phyloP scores from a whole-genome alignment of 2,797 vertebrate species.

The Sebastes steindachneri region DNA sequence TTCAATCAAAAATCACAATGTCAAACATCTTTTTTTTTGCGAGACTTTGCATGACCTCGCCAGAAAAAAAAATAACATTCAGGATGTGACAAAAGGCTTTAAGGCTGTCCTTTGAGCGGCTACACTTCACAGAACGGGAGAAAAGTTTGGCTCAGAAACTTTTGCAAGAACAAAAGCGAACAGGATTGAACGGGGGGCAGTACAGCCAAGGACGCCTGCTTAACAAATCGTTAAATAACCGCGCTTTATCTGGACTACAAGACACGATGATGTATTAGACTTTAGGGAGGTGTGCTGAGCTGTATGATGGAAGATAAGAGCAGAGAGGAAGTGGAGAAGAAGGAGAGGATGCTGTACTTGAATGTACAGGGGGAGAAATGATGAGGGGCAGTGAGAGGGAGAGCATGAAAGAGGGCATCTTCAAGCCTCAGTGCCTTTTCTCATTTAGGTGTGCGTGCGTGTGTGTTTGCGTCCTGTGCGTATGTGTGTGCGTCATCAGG shows the following conservation, averaged over 20 bases:
- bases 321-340: conserved; percentile 4
- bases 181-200: not conserved
- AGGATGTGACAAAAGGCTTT: conserved; percentile 14
- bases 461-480: not conserved
- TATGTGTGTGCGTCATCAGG: conserved; percentile 48
- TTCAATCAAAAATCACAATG: conserved; percentile 22
- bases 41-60: conserved; percentile 22
- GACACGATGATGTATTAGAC: conserved; percentile 68
- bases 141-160: conserved; percentile 38
- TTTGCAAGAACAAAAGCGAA: conserved; percentile 12
- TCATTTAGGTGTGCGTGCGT: conserved; percentile 46
- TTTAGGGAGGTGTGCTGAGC: conserved; percentile 20
- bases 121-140: not conserved
- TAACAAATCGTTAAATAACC: conserved; percentile 48
- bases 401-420: conserved; percentile 62
- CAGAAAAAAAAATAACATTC: conserved; percentile 2
- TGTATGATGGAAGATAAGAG: conserved; percentile 40
- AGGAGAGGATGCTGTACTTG: conserved; percentile 12
- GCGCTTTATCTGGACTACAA: conserved; percentile 50
- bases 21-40: conserved; percentile 39
- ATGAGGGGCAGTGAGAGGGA: conserved; percentile 23
- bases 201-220: conserved; percentile 58
- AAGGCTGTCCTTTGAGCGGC: conserved; percentile 11
- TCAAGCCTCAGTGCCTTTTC: conserved; percentile 72
- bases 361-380: conserved; percentile 29